These are phyloP conservation scores for Colostygia pectinataria DNA, from an alignment of 2,888 invertebrate species.

Conservation along the genomic window DNA sequence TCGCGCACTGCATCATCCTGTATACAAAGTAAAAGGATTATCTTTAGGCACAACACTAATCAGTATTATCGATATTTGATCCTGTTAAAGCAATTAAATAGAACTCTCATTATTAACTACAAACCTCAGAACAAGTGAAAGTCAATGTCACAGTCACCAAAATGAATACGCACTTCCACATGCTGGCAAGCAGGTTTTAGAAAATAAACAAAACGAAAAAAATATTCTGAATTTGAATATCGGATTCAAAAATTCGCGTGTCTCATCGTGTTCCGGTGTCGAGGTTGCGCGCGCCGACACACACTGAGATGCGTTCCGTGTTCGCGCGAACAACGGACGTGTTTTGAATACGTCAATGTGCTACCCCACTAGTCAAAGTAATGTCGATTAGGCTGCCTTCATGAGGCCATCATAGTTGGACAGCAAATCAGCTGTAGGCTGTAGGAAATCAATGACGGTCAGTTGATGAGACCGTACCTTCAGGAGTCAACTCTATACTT, in stretches of 20 bases:
- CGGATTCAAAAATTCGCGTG: conserved; percentile 63
- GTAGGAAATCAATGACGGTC: neutral
- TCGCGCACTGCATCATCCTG: conserved; percentile 57
- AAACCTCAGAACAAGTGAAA: conserved; percentile 68
- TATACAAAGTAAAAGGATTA: conserved; percentile 7
- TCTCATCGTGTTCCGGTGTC: conserved; percentile 62
- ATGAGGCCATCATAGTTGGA: conserved; percentile 20
- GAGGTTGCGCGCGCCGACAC: conserved; percentile 61
- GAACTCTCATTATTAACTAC: conserved; percentile 40
- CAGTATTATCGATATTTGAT: no score
- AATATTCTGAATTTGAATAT: conserved; percentile 46
- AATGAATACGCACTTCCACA: conserved; percentile 69
- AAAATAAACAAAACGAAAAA: conserved; percentile 44
- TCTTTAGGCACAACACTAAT: no score
- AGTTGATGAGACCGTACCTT: neutral
- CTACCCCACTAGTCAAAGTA: conserved; percentile 59
- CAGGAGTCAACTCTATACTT: neutral
- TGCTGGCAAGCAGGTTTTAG: conserved; percentile 49
- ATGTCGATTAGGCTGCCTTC: conserved; percentile 20
- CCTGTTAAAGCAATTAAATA: neutral
- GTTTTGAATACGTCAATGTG: conserved; percentile 58
- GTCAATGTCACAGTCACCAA: conserved; percentile 62
- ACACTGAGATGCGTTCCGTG: conserved; percentile 65
- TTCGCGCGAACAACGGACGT: conserved; percentile 52
- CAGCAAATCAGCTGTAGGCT: conserved; percentile 19